Evolutionary conservation across 2,797 vertebrate genomes (phyloP), one percentile per base, ranked within the genome.

Genomic region (Pyrocephalus nanus): DNA sequence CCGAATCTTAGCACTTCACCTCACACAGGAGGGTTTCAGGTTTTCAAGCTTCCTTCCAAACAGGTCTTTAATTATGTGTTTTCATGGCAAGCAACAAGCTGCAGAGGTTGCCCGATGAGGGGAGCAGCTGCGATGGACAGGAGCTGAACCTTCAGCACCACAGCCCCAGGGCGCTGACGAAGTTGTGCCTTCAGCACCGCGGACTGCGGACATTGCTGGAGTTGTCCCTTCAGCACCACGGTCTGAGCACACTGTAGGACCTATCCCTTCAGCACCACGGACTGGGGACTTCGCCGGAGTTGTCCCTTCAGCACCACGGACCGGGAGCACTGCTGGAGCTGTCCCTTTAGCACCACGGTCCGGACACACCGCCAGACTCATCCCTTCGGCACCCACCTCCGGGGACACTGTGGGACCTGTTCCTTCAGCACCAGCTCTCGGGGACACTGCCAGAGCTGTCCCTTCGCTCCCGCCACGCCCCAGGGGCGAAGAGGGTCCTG

Each of bases 91-190:
- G 66, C 71, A 22, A 22, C 81, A 18, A 38, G 25, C 65, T 7
- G 36, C 47, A 19, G 29, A 43, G 58, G 19, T 9, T 8, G 23
- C 48, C 26, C 2, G 18, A 19, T 20, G 11, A 27, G 2, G 10
- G 20, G n/a, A 38, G 27, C 36, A 21, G 15, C 4, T 0, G 50
- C 1, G 2, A 34, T 1, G 1, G 20, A 51, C 0, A 0, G 43
- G 74, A 92, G n/a, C 65, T 57, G 21, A 90, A 60, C 69, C 6
- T 54, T 70, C 67, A 91, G 88, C 84, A 72, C 34, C 57, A 45
- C 27, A 48, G 18, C 5, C 70, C 6, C 30, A n/a, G 57, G 22
- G 9, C 8, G 16, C 42, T 61, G 48, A 18, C 1, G 32, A 66
- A 74, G 64, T 72, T 92, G 86, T 75, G 32, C 83, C 19, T 88